Base-by-base conservation (phyloP, 1,140 invertebrate species). In the Orchestia grillus region DNA sequence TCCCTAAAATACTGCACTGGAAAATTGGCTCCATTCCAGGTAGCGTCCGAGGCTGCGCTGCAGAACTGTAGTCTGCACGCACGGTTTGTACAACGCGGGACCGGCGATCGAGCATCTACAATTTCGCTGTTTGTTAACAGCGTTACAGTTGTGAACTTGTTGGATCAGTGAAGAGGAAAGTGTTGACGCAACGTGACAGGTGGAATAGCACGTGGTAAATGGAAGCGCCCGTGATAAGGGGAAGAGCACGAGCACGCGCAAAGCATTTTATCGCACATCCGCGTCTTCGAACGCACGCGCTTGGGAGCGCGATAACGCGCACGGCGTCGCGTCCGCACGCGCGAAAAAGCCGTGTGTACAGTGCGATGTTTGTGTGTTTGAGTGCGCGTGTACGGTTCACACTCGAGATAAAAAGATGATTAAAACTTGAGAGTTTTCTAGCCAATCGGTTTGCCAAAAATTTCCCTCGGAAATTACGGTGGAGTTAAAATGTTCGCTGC, bases 181-280 rank as follows among this genome's bases (percentile, higher is more conserved):
- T 94, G 92, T 94, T 94, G 92, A 94, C 92, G 41, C 92, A 45
- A 94, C 92, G 92, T 94, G 92, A 94, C 47, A 94, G 36, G 23
- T 45, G 92, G 44, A 45, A 40, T n/a, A n/a, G n/a, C n/a, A n/a
- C n/a, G n/a, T n/a, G n/a, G n/a, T n/a, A n/a, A n/a, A n/a, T n/a
- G n/a, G n/a, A n/a, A n/a, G n/a, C n/a, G n/a, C n/a, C n/a, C n/a
- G n/a, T n/a, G n/a, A n/a, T n/a, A n/a, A n/a, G n/a, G 19, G 40
- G 8, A 8, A 0, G 43, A 3, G 92, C 92, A 90, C 41, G 36
- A 19, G 36, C 92, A 94, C 92, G 92, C 44, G 92, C 92, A 15
- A 77, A 77, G 62, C 62, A 77, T 77, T 77, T 94, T 94, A 57
- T 94, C 91, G 95, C 53, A 43, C 95, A 62, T 28, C 11, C 95